Evolutionary conservation across 2,113 vertebrate species (phyloP).

Genomic region (Axis porcinus): DNA sequence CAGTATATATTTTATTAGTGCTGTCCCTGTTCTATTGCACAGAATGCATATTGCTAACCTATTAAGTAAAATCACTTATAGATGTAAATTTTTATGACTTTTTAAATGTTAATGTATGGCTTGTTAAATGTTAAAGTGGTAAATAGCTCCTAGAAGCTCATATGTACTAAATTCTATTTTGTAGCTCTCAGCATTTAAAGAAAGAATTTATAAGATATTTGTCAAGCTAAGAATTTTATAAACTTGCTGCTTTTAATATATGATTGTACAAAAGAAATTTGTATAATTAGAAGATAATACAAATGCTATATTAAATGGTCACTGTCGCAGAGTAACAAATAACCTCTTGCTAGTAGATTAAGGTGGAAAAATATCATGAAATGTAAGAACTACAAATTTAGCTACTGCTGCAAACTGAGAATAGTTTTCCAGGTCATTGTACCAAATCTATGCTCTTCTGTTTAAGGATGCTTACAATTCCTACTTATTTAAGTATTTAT

Average conservation of each 20-base stretch:
- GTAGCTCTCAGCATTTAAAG: slow-evolving; percentile 78
- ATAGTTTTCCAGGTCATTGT: background rate
- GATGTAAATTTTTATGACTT: slow-evolving; percentile 83
- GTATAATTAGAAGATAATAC: slow-evolving; percentile 71
- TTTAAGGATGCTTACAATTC: slow-evolving; percentile 24
- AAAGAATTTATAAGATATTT: slow-evolving; percentile 71
- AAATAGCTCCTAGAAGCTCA: slow-evolving; percentile 79
- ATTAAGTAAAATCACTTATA: slow-evolving; percentile 83
- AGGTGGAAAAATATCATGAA: slow-evolving; percentile 74
- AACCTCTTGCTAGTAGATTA: slow-evolving; percentile 38
- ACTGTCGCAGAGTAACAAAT: slow-evolving; percentile 58
- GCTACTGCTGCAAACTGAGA: background rate
- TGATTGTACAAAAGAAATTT: slow-evolving; percentile 44
- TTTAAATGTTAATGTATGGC: slow-evolving; percentile 85
- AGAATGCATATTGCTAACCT: slow-evolving; percentile 74
- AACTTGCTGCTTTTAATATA: slow-evolving; percentile 71
- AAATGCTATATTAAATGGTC: slow-evolving; percentile 51
- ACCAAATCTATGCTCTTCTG: slow-evolving; percentile 24
- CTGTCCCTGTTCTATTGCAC: background rate
- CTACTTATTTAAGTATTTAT: background rate
- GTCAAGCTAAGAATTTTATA: slow-evolving; percentile 69
- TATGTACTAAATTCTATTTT: slow-evolving; percentile 78
- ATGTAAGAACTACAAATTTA: slow-evolving; percentile 56
- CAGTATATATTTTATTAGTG: slow-evolving; percentile 73
- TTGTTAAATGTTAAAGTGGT: slow-evolving; percentile 85